Percentiles rank a stretch among this genome's conserved stretches.
phyloP scores from a whole-genome alignment of 1,140 invertebrate species.

The Apocrypta bakeri region DNA sequence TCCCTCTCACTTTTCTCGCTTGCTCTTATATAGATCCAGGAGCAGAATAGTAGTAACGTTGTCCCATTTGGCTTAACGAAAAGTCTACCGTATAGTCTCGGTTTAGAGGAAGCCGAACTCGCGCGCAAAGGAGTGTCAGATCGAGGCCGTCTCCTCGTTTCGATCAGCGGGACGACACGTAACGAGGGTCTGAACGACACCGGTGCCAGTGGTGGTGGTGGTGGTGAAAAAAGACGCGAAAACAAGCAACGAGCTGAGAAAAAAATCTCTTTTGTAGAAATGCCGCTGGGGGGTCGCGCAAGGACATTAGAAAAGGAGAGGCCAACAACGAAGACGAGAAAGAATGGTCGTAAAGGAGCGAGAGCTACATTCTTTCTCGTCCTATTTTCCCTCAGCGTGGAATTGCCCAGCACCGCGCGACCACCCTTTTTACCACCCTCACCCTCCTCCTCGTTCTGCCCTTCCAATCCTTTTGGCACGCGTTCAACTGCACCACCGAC shows the following conservation, averaged over 20 bases:
- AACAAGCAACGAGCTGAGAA: not conserved
- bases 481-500: conserved; percentile 39
- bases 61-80: conserved; percentile 26
- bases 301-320: conserved; percentile 22
- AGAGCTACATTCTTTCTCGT: conserved; percentile 49
- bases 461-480: conserved; percentile 49
- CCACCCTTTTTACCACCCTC: conserved; percentile 34
- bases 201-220: not conserved
- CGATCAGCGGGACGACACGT: conserved; percentile 29
- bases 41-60: not conserved
- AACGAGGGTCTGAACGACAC: conserved; percentile 36
- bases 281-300: too few species aligned
- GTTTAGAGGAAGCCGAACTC: not conserved
- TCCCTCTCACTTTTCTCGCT: not conserved
- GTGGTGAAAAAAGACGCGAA: not conserved
- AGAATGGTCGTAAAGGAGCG: conserved; percentile 46
- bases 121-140: not conserved
- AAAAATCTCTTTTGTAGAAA: conserved; percentile 14
- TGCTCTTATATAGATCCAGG: too few species aligned
- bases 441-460: not conserved
- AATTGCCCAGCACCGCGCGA: conserved; percentile 34
- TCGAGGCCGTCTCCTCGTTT: conserved; percentile 36
- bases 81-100: not conserved
- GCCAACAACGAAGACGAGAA: conserved; percentile 36
- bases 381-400: conserved; percentile 33